Conservation (phyloP, 2,888 invertebrate genomes). For the Acronicta psi region DNA sequence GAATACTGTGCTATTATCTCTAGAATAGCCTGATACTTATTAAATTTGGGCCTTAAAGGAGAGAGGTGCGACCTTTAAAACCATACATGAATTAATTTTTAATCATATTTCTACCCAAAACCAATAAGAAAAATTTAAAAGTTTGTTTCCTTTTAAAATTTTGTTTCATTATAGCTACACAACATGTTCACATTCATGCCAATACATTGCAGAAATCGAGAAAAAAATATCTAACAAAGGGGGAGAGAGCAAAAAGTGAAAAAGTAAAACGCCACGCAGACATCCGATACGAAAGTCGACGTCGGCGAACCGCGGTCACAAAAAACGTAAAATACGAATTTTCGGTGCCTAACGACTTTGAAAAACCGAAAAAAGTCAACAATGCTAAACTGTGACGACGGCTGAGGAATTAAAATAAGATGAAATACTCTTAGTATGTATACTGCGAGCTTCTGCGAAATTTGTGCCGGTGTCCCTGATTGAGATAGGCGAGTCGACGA, state of each 20-base stretch:
- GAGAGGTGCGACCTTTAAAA: too few species aligned
- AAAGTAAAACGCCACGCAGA: conserved; percentile 46
- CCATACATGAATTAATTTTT: too few species aligned
- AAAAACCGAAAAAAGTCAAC: conserved; percentile 71
- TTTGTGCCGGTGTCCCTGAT: conserved; percentile 40
- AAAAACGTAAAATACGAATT: conserved; percentile 60
- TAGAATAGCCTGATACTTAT: too few species aligned
- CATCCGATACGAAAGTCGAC: conserved; percentile 57
- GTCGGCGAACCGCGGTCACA: conserved; percentile 42
- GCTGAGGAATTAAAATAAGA: conserved; percentile 76
- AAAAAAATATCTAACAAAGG: conserved; percentile 50
- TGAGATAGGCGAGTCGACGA: conserved; percentile 22
- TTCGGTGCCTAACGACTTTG: conserved; percentile 67
- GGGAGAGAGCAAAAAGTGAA: conserved; percentile 35
- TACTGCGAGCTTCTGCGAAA: conserved; percentile 67
- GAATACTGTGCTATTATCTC: too few species aligned
- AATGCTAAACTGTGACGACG: conserved; percentile 72
- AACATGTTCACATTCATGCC: conserved; percentile 26
- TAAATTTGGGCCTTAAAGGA: too few species aligned
- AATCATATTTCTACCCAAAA: conserved; percentile 13
- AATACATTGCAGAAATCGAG: conserved; percentile 33
- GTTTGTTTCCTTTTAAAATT: conserved; percentile 27
- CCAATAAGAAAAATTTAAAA: conserved; percentile 10
- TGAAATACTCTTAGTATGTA: conserved; percentile 7
- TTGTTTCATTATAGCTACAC: conserved; percentile 27